Conservation (phyloP, 2,113 vertebrate genomes). For the Procavia capensis region DNA sequence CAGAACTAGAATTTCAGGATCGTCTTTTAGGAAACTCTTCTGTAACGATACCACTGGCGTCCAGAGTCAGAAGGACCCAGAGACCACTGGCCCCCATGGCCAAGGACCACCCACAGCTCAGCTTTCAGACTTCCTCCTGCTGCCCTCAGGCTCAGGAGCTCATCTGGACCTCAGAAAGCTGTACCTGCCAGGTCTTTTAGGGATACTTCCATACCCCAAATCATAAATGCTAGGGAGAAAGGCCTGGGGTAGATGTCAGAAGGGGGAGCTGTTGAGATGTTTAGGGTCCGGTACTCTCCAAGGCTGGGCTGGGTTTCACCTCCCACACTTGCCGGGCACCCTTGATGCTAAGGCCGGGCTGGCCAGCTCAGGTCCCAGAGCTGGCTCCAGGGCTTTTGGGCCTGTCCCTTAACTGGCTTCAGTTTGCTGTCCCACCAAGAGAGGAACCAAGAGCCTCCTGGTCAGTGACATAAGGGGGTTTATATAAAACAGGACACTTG, state of each 20-base stretch:
- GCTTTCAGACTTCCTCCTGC: neutral
- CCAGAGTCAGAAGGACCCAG: rapidly evolving
- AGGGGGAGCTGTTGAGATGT: neutral
- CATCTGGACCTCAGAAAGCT: no score
- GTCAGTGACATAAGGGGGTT: neutral
- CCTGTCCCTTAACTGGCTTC: neutral
- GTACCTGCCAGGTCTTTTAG: neutral
- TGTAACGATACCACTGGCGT: rapidly evolving
- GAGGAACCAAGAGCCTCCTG: rapidly evolving
- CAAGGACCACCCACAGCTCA: neutral
- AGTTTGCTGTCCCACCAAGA: neutral
- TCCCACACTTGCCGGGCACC: rapidly evolving
- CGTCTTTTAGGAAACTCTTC: neutral
- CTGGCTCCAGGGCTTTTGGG: neutral
- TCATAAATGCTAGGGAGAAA: neutral
- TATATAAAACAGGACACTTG: neutral
- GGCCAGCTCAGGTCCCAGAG: neutral
- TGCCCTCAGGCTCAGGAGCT: neutral
- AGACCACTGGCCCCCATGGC: no score
- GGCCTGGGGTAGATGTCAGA: neutral
- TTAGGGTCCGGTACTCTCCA: neutral
- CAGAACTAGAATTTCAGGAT: neutral
- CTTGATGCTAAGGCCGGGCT: neutral
- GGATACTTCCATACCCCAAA: neutral
- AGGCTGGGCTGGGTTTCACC: neutral